Evolutionary conservation across 2,797 vertebrate species (phyloP), one percentile per base, ranked within the genome.

Genomic region (Artibeus jamaicensis): DNA sequence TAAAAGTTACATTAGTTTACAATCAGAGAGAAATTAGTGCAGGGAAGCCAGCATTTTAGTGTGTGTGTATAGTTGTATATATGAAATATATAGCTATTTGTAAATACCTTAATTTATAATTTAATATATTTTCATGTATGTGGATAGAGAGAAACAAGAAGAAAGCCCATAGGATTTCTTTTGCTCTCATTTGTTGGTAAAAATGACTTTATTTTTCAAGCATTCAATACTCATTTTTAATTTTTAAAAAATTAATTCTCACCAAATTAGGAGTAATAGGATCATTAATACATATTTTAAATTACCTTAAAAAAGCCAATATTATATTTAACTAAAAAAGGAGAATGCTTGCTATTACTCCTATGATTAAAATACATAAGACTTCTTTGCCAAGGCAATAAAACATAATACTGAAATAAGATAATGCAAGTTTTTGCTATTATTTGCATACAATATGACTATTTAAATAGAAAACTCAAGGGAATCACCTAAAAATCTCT

Each of bases 381-480:
- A 94, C 24, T 88, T 67, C 67, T n/a, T 95, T 93, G 18, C 18
- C 39, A 83, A 91, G 32, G 55, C 53, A 90, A 87, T 76, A 87
- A 96, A 89, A 79, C 48, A 65, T 78, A 88, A 78, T 70, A 84
- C 21, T 81, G 26, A 96, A 83, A 85, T 77, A 73, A 86, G 10
- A 71, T 29, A 96, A 91, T 24, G 19, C 2, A 89, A 62, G 15
- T 42, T 89, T 95, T 84, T 94, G 73, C 94, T 81, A 76, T 91
- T 95, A 89, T 92, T 96, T 95, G 59, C 83, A 94, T 71, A 94
- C 44, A 79, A 82, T 93, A 93, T 74, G 76, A 91, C 86, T 93
- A 87, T 92, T 92, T 93, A 97, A 96, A 89, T 94, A 88, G 48
- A 88, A 42, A 95, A 93, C 55, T 87, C 77, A 93, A 93, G 87